Percentiles rank a stretch among this genome's conserved stretches.
These are phyloP conservation scores for Phalera bucephala DNA, from an alignment of 2,888 invertebrate species.

Conservation along the genomic window DNA sequence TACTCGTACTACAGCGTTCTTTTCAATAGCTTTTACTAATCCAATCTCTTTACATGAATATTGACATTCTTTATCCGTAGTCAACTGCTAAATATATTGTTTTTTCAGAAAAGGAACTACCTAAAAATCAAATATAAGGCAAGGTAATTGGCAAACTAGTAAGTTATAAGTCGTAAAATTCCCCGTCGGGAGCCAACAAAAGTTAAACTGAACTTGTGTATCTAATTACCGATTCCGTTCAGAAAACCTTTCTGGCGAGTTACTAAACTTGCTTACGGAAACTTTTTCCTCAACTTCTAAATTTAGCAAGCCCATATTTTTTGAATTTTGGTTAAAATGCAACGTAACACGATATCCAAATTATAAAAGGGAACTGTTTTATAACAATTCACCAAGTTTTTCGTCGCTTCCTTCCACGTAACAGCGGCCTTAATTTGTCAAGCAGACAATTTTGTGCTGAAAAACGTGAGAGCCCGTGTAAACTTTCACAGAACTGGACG, in stretches of 20 bases:
- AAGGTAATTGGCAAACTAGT: constrained; percentile 31
- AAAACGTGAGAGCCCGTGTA: constrained; percentile 8
- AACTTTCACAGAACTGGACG: constrained; percentile 3
- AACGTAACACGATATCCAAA: constrained; percentile 60
- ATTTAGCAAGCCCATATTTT: constrained; percentile 66
- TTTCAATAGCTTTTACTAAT: too few species aligned
- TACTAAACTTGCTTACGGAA: constrained; percentile 50
- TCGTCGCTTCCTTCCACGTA: constrained; percentile 52
- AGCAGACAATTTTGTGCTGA: constrained; percentile 38
- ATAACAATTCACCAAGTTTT: constrained; percentile 62
- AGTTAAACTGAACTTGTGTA: constrained; percentile 51
- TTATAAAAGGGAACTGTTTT: constrained; percentile 60
- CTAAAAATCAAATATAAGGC: constrained; percentile 13
- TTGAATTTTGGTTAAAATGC: constrained; percentile 41
- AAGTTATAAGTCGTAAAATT: constrained; percentile 37
- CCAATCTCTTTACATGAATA: neutral
- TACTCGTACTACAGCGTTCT: too few species aligned
- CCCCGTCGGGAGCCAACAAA: constrained; percentile 43
- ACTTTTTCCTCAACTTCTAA: constrained; percentile 52
- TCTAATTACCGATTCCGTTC: constrained; percentile 64
- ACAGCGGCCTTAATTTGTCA: constrained; percentile 55
- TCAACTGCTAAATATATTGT: too few species aligned
- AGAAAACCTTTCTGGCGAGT: constrained; percentile 46
- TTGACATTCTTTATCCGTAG: too few species aligned
- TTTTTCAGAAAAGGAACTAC: too few species aligned